Base-by-base conservation (phyloP, 2,797 vertebrate species). In the Lutjanus argentimaculatus region DNA sequence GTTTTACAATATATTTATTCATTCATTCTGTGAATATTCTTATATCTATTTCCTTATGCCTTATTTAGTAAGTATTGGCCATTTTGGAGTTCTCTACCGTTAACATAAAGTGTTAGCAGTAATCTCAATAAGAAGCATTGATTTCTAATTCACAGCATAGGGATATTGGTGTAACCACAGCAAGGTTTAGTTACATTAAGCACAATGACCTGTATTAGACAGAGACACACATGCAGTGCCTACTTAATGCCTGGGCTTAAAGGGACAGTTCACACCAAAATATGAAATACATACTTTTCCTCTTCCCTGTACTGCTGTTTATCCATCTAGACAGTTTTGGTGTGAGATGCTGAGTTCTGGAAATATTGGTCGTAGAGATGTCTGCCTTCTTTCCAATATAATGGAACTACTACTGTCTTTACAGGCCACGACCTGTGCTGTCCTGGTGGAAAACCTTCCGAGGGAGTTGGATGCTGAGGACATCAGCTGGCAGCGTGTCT, bases 221-320 rank as follows among this genome's bases (percentile, higher is more conserved):
- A 76, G 17, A 72, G 46, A 79, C 48, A 79, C 19, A 80, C 86
- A 88, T 85, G 85, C 87, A 85, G 51, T 19, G 49, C 45, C 67
- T 72, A 25, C 45, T 46, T 62, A 58, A 69, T 69, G 46, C 57
- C 40, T 42, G n/a, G 72, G 10, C 67, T 64, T 43, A 69, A 82
- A 49, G 63, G 30, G 30, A 36, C 30, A 36, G 30, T 36, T 36
- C 30, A 36, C 6, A 36, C 5, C 30, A 36, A 36, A 36, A 36
- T 36, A 36, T 2, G 4, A 36, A 36, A 36, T 4, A 36, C 30
- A 36, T 36, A 36, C 30, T 36, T 36, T 36, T 36, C 30, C 30
- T 36, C 30, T 36, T 36, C 30, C 30, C 30, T 36, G 30, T 36
- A 36, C 30, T 36, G 30, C 30, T 36, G 30, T 36, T 36, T 36